A percentile compares a stretch with the other conserved stretches of the same genome.
phyloP scores from a whole-genome alignment of 2,113 vertebrate genomes.

The Ciconia stormi region DNA sequence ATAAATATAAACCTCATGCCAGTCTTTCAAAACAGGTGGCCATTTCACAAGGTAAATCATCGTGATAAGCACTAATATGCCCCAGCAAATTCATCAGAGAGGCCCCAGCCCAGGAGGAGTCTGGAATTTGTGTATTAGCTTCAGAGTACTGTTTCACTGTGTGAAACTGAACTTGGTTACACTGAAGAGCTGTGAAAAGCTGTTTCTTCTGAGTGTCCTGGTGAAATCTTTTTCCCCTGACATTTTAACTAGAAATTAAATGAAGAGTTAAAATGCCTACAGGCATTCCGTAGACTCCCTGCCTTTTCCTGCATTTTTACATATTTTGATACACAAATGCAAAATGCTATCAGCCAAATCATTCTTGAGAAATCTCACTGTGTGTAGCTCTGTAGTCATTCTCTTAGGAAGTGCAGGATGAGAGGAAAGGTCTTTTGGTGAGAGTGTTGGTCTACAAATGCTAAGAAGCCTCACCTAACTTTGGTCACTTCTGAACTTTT shows the following conservation, averaged over 20 bases:
- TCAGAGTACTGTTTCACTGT: neutral
- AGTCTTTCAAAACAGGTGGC: neutral
- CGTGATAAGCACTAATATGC: neutral
- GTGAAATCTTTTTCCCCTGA: neutral
- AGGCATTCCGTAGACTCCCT: neutral
- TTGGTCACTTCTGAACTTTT: neutral
- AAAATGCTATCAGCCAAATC: neutral
- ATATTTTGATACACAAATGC: neutral
- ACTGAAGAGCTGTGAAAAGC: neutral
- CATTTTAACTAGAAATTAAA: neutral
- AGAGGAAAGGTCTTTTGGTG: neutral
- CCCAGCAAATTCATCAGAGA: neutral
- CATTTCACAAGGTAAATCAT: neutral
- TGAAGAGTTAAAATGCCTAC: neutral
- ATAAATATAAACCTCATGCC: neutral
- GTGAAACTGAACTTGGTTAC: neutral
- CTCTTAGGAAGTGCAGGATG: neutral
- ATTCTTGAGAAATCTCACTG: neutral
- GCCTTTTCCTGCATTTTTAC: neutral
- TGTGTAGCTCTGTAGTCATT: neutral
- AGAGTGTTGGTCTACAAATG: neutral
- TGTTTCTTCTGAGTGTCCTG: neutral
- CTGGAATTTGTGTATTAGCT: neutral
- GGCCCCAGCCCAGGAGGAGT: neutral
- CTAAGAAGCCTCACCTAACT: neutral